phyloP scores from a whole-genome alignment of 2,888 invertebrate species.

The Suillia variegata region DNA sequence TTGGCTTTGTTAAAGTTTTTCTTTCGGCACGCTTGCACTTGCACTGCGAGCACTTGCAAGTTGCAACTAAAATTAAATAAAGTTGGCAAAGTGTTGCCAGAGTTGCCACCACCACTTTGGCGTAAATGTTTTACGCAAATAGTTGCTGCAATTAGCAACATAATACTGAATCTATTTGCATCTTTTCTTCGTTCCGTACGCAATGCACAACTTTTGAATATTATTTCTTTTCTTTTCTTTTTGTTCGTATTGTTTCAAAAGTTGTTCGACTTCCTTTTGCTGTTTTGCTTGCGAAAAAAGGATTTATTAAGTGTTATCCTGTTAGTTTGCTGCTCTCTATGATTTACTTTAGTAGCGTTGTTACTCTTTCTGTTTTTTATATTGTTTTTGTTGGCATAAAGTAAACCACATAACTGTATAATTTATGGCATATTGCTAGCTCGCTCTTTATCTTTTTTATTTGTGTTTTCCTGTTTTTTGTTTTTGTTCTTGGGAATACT shows the following conservation, averaged over 20 bases:
- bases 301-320: background rate
- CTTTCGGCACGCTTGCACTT: background rate
- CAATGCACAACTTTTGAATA: background rate
- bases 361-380: no score
- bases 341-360: slow-evolving; percentile 3
- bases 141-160: slow-evolving; percentile 42
- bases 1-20: background rate
- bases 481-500: no score
- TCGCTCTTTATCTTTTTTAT: background rate
- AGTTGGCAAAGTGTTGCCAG: slow-evolving; percentile 2
- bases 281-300: background rate
- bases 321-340: background rate
- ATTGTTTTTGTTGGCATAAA: background rate
- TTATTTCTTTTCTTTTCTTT: background rate
- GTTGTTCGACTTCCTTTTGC: background rate
- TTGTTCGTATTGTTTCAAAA: background rate
- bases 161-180: slow-evolving; percentile 1
- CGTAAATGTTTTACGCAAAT: slow-evolving; percentile 33
- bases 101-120: no score
- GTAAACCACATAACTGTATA: background rate
- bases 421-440: background rate
- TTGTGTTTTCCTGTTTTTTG: no score
- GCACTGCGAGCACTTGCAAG: slow-evolving; percentile 7
- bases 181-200: background rate
- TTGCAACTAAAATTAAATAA: background rate